A percentile compares a stretch with the other conserved stretches of the same genome.
These are phyloP conservation scores for Alviniconcha marisindica DNA, from an alignment of 1,140 invertebrate species.

Conservation along the genomic window DNA sequence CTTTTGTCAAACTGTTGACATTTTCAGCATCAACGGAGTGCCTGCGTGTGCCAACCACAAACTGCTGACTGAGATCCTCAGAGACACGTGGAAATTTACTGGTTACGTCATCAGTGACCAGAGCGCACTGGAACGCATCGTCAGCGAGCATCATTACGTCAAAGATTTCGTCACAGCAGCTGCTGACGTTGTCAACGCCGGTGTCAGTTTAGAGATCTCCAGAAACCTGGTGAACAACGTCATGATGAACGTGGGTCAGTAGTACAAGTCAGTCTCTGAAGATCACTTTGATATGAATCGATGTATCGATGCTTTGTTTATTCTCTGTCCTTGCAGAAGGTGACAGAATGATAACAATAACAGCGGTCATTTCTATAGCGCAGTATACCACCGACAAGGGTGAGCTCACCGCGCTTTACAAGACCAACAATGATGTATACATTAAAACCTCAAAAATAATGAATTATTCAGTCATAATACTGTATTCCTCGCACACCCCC, in stretches of 20 bases:
- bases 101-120: constrained; percentile 73
- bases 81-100: constrained; percentile 67
- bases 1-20: too few relatives aligned
- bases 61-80: constrained; percentile 67
- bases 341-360: too few relatives aligned
- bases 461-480: too few relatives aligned
- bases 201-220: constrained; percentile 40
- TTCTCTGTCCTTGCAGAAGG: too few relatives aligned
- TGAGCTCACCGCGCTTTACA: too few relatives aligned
- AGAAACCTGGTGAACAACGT: neutral
- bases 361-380: too few relatives aligned
- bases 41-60: constrained; percentile 71
- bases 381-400: too few relatives aligned
- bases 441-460: too few relatives aligned
- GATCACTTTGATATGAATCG: too few relatives aligned
- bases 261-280: neutral
- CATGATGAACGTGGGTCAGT: neutral
- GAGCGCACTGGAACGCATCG: constrained; percentile 64
- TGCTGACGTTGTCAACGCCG: constrained; percentile 49
- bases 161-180: constrained; percentile 51
- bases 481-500: too few relatives aligned
- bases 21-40: constrained; percentile 69
- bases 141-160: constrained; percentile 58
- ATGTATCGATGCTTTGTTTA: too few relatives aligned
- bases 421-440: too few relatives aligned